Evolutionary conservation across 2,113 vertebrate species (phyloP).

Genomic region (Tichodroma muraria): DNA sequence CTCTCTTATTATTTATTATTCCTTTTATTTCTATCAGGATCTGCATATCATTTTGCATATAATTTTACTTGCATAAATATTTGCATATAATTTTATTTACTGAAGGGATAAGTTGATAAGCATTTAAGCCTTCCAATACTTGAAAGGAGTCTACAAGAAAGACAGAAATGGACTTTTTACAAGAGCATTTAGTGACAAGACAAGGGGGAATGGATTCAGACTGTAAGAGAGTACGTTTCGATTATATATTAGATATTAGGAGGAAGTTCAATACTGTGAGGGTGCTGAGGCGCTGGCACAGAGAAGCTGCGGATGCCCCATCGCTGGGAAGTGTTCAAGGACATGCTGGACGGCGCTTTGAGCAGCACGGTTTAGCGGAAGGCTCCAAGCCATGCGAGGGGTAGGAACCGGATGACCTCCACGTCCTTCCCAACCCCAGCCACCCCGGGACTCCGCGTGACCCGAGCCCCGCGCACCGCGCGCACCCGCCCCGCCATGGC

Average conservation of each 20-base stretch:
- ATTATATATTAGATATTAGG: not conserved
- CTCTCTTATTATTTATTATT: not conserved
- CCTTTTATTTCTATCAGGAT: not conserved
- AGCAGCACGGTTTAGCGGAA: not conserved
- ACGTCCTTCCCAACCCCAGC: rapidly evolving
- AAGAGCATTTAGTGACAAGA: not conserved
- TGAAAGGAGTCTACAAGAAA: not conserved
- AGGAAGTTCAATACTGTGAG: not conserved
- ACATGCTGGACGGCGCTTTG: not conserved
- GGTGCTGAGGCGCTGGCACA: not conserved
- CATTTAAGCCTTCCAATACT: not conserved
- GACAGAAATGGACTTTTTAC: not conserved
- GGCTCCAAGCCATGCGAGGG: no score
- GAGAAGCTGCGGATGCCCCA: no score
- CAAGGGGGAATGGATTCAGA: not conserved
- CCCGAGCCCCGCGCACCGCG: rapidly evolving
- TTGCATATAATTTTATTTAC: rapidly evolving
- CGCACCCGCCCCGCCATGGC: not conserved
- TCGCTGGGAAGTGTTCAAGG: not conserved
- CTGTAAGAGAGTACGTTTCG: not conserved
- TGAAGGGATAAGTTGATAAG: rapidly evolving
- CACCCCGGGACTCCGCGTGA: rapidly evolving
- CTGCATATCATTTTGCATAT: rapidly evolving
- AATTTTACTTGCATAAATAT: no score
- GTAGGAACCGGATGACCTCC: rapidly evolving